phyloP scores from a whole-genome alignment of 2,113 vertebrate genomes.

The Taxidea taxus region DNA sequence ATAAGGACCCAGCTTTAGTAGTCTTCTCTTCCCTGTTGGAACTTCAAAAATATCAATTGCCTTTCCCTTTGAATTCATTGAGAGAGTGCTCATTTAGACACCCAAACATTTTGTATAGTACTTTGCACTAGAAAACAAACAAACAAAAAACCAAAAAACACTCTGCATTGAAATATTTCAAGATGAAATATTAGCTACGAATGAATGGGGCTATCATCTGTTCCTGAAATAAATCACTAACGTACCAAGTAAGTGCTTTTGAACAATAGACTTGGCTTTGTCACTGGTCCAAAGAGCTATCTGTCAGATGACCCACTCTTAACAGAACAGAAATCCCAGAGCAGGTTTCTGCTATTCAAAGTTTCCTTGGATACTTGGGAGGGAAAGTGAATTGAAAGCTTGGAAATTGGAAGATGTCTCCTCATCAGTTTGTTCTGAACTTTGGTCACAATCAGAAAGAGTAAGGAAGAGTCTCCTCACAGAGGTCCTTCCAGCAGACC shows the following conservation, averaged over 20 bases:
- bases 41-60: not conserved
- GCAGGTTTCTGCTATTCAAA: not conserved
- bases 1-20: not conserved
- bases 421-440: not conserved
- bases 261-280: not conserved
- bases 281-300: not conserved
- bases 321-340: not conserved
- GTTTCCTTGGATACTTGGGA: not conserved
- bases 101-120: not conserved
- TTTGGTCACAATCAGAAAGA: not conserved
- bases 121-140: not conserved
- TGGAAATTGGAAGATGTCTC: not conserved
- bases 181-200: conserved; percentile 21
- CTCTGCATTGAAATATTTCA: not conserved
- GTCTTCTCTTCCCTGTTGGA: not conserved
- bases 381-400: not conserved
- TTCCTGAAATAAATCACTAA: not conserved
- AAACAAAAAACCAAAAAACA: not conserved
- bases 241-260: not conserved
- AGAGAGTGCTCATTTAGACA: not conserved
- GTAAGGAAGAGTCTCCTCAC: not conserved
- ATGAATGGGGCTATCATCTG: not conserved
- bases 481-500: not conserved
- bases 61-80: conserved; percentile 19
- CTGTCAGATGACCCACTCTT: not conserved